phyloP scores from a whole-genome alignment of 2,797 vertebrate genomes.

The Clarias fuscus region DNA sequence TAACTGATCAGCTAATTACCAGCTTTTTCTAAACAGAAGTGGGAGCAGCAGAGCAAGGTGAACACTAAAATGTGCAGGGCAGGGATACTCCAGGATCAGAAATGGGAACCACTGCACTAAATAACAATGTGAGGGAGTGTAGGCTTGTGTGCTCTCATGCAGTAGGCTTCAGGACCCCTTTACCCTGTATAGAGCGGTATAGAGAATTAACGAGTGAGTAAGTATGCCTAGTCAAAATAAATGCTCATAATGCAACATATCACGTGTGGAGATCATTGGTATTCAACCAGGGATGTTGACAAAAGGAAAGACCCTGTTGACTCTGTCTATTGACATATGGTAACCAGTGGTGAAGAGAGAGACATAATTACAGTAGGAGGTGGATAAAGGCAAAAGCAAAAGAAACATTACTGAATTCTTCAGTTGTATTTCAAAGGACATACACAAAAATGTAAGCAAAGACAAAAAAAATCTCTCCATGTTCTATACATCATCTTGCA shows the following conservation, averaged over 20 bases:
- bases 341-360: not conserved
- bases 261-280: not conserved
- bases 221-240: not conserved
- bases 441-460: constrained; percentile 77
- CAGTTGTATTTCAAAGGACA: constrained; percentile 74
- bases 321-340: constrained; percentile 40
- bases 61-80: no score
- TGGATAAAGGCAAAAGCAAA: not conserved
- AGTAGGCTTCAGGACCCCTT: no score
- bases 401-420: constrained; percentile 15
- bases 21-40: no score
- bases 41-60: no score
- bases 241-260: not conserved
- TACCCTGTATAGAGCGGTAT: no score
- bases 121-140: not conserved
- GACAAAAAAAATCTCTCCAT: constrained; percentile 79
- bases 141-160: no score
- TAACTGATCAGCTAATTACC: no score
- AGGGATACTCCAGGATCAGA: no score
- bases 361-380: not conserved
- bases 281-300: constrained; percentile 37
- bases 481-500: constrained; percentile 84
- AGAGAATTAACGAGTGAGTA: no score
- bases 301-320: constrained; percentile 43
- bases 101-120: not conserved